Percentiles rank a stretch among this genome's conserved stretches.
These are phyloP conservation scores for Phenganax marumi DNA, from an alignment of 92 coral and sea anemone species.

Conservation along the genomic window DNA sequence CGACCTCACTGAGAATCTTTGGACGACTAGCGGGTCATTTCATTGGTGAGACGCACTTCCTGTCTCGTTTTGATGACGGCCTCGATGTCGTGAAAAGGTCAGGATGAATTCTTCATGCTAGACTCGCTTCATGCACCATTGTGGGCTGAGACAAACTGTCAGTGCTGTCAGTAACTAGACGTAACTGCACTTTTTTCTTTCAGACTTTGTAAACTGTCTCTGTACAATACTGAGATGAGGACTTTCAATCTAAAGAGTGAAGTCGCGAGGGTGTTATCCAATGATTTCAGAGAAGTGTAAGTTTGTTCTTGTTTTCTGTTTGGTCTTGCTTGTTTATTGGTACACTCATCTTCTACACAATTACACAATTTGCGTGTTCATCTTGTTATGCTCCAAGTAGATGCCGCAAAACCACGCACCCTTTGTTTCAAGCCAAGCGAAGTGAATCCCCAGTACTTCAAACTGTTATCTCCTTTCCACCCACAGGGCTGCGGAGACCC, in stretches of 20 bases:
- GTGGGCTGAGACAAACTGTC: background rate
- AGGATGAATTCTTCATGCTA: background rate
- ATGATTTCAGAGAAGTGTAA: constrained; percentile 94
- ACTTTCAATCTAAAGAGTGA: constrained; percentile 63
- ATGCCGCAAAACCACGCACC: background rate
- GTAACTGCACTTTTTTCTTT: background rate
- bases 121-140: background rate
- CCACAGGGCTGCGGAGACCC: constrained; percentile 84
- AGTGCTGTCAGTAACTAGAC: background rate
- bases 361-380: too few species aligned
- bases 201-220: constrained; percentile 73
- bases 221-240: constrained; percentile 82
- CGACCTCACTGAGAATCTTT: constrained; percentile 86
- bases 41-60: constrained; percentile 92
- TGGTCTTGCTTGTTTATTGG: background rate
- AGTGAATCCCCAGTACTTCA: too few species aligned
- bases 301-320: constrained; percentile 25
- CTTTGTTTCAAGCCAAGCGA: background rate
- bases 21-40: constrained; percentile 95
- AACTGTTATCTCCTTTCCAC: background rate
- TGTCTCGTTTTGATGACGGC: constrained; percentile 87
- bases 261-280: constrained; percentile 64
- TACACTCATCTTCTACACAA: too few species aligned
- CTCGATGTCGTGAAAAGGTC: constrained; percentile 91
- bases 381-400: too few species aligned